These are phyloP conservation scores for Cotesia vestalis DNA, from an alignment of 1,140 invertebrate species.

Conservation along the genomic window DNA sequence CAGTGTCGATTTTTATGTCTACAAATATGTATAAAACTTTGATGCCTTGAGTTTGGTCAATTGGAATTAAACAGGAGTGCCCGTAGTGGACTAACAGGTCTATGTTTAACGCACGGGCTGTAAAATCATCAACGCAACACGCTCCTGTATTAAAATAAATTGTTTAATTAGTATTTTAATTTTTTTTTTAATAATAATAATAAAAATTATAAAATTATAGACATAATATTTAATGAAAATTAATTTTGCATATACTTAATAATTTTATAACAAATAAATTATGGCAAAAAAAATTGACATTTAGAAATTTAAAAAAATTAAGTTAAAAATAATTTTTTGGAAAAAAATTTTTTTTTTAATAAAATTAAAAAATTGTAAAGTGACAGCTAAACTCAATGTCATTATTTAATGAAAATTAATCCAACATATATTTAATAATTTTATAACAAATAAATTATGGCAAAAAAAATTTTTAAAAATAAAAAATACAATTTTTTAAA, in stretches of 20 bases:
- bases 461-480: too few relatives aligned
- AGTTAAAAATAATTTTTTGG: too few relatives aligned
- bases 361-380: too few relatives aligned
- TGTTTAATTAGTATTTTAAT: slow-evolving; percentile 18
- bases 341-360: too few relatives aligned
- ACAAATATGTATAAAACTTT: slow-evolving; percentile 98
- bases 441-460: too few relatives aligned
- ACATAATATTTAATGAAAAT: too few relatives aligned
- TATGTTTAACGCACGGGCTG: slow-evolving; percentile 87
- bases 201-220: not conserved
- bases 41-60: slow-evolving; percentile 88
- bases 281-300: slow-evolving; percentile 15
- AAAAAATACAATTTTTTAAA: too few relatives aligned
- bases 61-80: slow-evolving; percentile 96
- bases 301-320: not conserved
- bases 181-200: slow-evolving; percentile 16
- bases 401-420: too few relatives aligned
- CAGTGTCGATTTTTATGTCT: slow-evolving; percentile 88
- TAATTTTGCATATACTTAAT: too few relatives aligned
- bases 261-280: too few relatives aligned
- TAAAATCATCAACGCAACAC: slow-evolving; percentile 99
- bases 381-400: too few relatives aligned
- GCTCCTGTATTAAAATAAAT: slow-evolving; percentile 70
- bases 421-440: too few relatives aligned
- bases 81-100: slow-evolving; percentile 98